Evolutionary conservation across 2,888 invertebrate species (phyloP), one percentile per base, ranked within the genome.

Genomic region (Muschampia plurimacula): DNA sequence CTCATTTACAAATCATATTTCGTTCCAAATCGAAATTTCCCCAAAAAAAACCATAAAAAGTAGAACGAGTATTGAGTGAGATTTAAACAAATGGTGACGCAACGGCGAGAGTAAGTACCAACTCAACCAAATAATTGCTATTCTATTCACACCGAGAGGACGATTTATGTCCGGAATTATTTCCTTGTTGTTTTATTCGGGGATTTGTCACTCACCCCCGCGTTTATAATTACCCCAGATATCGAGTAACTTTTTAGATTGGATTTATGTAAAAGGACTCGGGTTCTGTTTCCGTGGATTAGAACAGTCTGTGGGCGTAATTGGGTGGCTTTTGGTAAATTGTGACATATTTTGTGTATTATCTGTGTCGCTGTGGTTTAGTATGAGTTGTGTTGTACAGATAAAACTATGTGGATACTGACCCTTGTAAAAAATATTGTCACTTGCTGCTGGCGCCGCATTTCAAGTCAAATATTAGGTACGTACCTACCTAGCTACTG

Each of bases 171-270:
- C 81, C 87, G 87, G 92, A 93, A 94, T 94, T 93, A 94, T 94
- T 93, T 94, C 91, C 94, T 91, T 94, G 94, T 94, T 94, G 93
- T 94, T 93, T 94, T 93, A 95, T 93, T 91, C 87, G 91, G 86
- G 92, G 92, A 93, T 94, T 94, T 93, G 93, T 93, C 93, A 93
- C 89, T 91, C 89, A 86, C 88, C 86, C 90, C 89, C 86, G 85
- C 89, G 90, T 92, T 90, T 91, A 92, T 93, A 93, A 92, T 93
- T 93, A 89, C 90, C 87, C 88, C 79, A 83, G 89, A 92, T 92
- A 92, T 91, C 88, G 89, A 81, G 87, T 86, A 92, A 91, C 89
- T 92, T 92, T 92, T 89, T 89, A 87, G 86, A 88, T 86, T 79
- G 84, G 84, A 89, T 92, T 92, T 91, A 91, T 89, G 81, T 81